A percentile compares a stretch with the other conserved stretches of the same genome.
These are phyloP conservation scores for Sylvilagus bachmani DNA, from an alignment of 2,113 vertebrate species.

Conservation along the genomic window DNA sequence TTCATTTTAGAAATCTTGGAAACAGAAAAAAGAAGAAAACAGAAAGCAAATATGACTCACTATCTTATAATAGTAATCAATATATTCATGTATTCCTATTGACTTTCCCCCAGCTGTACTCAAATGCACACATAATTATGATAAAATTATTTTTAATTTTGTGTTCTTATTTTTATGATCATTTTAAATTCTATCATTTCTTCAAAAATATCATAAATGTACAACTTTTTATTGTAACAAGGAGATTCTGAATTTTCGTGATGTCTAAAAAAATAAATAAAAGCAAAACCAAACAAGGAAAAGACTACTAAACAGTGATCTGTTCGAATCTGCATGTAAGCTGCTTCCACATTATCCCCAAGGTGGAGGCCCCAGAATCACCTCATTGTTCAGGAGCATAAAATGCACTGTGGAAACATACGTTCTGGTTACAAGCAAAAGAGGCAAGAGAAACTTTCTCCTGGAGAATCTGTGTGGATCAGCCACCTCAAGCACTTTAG, in stretches of 20 bases:
- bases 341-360: no score
- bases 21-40: neutral
- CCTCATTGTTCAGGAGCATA: no score
- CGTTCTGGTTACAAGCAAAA: no score
- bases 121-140: neutral
- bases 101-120: neutral
- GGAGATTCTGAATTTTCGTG: neutral
- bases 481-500: no score
- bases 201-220: conserved; percentile 1
- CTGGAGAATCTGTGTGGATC: no score
- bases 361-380: no score
- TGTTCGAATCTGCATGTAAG: neutral
- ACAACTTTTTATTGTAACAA: neutral
- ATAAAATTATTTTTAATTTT: conserved; percentile 2
- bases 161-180: conserved; percentile 40
- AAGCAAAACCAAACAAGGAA: neutral
- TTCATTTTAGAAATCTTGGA: conserved; percentile 19
- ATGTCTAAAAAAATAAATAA: neutral
- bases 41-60: neutral
- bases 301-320: neutral
- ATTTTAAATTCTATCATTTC: conserved; percentile 27
- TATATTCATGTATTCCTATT: neutral
- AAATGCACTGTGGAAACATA: no score
- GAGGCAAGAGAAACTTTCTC: no score
- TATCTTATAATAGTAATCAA: neutral